A percentile compares a stretch with the other conserved stretches of the same genome.
phyloP scores from a whole-genome alignment of 2,888 invertebrate genomes.

The Agrochola lota region DNA sequence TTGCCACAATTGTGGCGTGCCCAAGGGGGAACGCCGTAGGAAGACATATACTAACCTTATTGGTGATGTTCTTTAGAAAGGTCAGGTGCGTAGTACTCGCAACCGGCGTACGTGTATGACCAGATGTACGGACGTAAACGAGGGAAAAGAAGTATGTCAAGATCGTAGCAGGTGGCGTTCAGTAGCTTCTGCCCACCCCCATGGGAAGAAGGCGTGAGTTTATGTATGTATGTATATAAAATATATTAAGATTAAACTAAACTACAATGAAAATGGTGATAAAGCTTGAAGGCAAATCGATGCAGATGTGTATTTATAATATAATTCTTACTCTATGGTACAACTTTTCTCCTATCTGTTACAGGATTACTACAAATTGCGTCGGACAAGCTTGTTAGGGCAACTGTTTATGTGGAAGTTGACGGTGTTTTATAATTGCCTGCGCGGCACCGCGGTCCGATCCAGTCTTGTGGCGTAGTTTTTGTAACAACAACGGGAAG shows the following conservation, averaged over 20 bases:
- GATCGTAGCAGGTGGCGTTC: too few species aligned
- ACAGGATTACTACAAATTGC: constrained; percentile 63
- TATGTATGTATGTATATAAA: not conserved
- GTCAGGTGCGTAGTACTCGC: too few species aligned
- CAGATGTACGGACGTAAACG: too few species aligned
- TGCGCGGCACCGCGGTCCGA: constrained; percentile 21
- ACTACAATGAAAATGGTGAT: not conserved
- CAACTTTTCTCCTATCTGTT: constrained; percentile 61
- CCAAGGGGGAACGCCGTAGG: too few species aligned
- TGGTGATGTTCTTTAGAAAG: too few species aligned
- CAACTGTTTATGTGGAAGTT: constrained; percentile 56
- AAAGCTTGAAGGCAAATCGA: not conserved
- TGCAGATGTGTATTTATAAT: not conserved
- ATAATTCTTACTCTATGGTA: constrained; percentile 35
- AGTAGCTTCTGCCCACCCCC: too few species aligned
- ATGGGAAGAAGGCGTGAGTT: too few species aligned
- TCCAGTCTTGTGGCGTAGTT: constrained; percentile 1
- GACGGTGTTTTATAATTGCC: constrained; percentile 56
- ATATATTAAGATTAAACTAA: not conserved
- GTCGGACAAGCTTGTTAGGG: constrained; percentile 59
- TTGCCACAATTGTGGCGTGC: too few species aligned
- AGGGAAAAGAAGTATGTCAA: too few species aligned
- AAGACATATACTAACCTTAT: too few species aligned
- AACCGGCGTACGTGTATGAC: too few species aligned
- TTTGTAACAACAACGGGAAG: not conserved